These are phyloP conservation scores for Plebejus melissa DNA, from an alignment of 2,888 invertebrate genomes.

Conservation along the genomic window DNA sequence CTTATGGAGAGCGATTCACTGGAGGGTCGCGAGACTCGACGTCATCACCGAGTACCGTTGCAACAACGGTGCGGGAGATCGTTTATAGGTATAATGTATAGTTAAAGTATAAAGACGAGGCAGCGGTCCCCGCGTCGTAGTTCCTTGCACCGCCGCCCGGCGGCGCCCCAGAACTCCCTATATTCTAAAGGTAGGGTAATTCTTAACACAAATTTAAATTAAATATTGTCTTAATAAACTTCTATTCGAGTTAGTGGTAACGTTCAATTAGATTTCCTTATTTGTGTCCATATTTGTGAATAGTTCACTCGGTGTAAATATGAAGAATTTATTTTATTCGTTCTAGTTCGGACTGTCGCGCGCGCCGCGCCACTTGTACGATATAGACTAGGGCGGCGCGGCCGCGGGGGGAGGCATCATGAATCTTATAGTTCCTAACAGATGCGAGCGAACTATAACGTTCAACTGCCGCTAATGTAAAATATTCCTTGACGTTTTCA, in stretches of 20 bases:
- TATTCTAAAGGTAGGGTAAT: constrained; percentile 77
- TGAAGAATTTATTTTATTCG: constrained; percentile 65
- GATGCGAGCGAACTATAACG: constrained; percentile 78
- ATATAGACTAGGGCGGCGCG: constrained; percentile 49
- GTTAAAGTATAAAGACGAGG: constrained; percentile 72
- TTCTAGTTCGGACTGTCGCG: constrained; percentile 64
- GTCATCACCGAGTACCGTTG: constrained; percentile 59
- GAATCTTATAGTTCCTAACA: constrained; percentile 80
- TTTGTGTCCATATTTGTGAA: constrained; percentile 66
- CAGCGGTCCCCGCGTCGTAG: constrained; percentile 58
- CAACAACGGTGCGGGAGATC: constrained; percentile 70
- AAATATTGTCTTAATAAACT: constrained; percentile 51
- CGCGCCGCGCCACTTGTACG: constrained; percentile 52
- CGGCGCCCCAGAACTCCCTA: constrained; percentile 73
- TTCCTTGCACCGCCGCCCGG: constrained; percentile 77
- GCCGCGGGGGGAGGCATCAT: constrained; percentile 67
- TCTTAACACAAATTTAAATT: constrained; percentile 68
- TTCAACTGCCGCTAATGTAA: constrained; percentile 77
- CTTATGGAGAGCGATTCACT: constrained; percentile 46
- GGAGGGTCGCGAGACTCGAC: constrained; percentile 51
- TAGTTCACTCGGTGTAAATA: constrained; percentile 66
- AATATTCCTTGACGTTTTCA: constrained; percentile 76
- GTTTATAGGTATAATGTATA: constrained; percentile 62
- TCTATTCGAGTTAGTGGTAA: constrained; percentile 53
- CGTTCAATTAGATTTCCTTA: constrained; percentile 60